These are phyloP conservation scores for Podarcis raffonei DNA, from an alignment of 2,113 vertebrate species.

Conservation along the genomic window DNA sequence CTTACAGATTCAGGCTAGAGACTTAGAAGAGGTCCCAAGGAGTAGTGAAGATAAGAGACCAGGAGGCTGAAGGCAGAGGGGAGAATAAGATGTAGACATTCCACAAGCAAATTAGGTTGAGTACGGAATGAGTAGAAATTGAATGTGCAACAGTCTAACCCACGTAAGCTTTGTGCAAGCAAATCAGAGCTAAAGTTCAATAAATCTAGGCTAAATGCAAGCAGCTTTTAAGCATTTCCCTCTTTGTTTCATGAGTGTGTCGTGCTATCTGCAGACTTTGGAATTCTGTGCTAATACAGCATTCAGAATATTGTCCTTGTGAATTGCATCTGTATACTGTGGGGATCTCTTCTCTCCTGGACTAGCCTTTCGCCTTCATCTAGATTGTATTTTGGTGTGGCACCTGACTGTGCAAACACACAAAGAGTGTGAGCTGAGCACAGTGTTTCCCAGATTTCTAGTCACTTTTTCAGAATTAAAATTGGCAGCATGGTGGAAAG, in stretches of 20 bases:
- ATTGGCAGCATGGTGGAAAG: background rate
- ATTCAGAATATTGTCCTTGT: constrained; percentile 19
- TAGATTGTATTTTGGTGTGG: constrained; percentile 16
- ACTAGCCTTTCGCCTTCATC: constrained; percentile 26
- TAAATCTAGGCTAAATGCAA: constrained; percentile 33
- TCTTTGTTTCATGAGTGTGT: background rate
- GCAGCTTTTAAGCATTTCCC: constrained; percentile 2
- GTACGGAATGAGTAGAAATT: too few relatives aligned
- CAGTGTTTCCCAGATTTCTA: too few relatives aligned
- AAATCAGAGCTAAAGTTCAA: too few relatives aligned
- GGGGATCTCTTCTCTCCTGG: background rate
- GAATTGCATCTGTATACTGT: too few relatives aligned
- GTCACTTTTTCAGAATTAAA: too few relatives aligned
- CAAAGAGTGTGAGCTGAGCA: too few relatives aligned
- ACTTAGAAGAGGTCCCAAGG: background rate
- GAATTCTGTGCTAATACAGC: constrained; percentile 39
- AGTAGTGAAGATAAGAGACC: too few relatives aligned
- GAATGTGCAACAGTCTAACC: too few relatives aligned
- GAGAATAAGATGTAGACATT: background rate
- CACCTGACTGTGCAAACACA: constrained; percentile 16
- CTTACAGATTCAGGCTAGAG: background rate
- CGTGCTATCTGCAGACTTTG: background rate
- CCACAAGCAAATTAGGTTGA: too few relatives aligned
- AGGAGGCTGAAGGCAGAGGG: background rate
- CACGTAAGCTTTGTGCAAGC: too few relatives aligned